These are phyloP conservation scores for Steinernema feltiae DNA, from an alignment of 1,140 invertebrate genomes.

Conservation along the genomic window DNA sequence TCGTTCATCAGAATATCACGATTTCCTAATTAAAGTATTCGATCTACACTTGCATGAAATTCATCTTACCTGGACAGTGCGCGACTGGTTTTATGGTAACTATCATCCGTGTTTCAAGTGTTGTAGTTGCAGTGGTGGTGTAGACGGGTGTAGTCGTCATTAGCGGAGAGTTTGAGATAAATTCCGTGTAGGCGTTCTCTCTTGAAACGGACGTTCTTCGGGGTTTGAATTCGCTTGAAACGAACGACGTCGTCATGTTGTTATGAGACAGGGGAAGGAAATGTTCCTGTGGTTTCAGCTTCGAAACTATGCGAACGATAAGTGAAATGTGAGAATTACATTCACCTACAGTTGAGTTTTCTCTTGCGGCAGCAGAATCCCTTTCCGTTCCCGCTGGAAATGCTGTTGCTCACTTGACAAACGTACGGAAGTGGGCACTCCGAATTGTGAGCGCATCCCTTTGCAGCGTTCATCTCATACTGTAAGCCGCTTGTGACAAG, in stretches of 20 bases:
- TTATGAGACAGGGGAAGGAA: not conserved
- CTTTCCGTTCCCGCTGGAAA: not conserved
- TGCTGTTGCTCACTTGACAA: conserved; percentile 15
- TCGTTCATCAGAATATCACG: not conserved
- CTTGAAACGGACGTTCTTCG: not conserved
- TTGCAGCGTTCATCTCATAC: not conserved
- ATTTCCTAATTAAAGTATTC: not conserved
- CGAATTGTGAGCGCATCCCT: conserved; percentile 8
- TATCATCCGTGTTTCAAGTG: not conserved
- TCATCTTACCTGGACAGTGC: not conserved
- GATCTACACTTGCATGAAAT: not conserved
- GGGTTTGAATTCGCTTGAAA: not conserved
- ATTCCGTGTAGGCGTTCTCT: not conserved
- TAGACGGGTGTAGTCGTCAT: not conserved
- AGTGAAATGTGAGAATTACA: not conserved
- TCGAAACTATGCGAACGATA: not conserved
- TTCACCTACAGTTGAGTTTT: not conserved
- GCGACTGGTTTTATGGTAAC: not conserved
- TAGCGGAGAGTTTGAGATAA: not conserved
- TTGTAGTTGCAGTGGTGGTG: not conserved
- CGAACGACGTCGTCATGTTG: not conserved
- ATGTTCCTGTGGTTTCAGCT: not conserved
- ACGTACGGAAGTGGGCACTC: conserved; percentile 21
- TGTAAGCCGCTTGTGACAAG: not conserved
- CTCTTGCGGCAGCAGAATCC: conserved; percentile 21